Percentiles rank a stretch among this genome's conserved stretches.
These are phyloP conservation scores for Scaptomyza montana DNA, from an alignment of 1,140 invertebrate genomes.

Conservation along the genomic window DNA sequence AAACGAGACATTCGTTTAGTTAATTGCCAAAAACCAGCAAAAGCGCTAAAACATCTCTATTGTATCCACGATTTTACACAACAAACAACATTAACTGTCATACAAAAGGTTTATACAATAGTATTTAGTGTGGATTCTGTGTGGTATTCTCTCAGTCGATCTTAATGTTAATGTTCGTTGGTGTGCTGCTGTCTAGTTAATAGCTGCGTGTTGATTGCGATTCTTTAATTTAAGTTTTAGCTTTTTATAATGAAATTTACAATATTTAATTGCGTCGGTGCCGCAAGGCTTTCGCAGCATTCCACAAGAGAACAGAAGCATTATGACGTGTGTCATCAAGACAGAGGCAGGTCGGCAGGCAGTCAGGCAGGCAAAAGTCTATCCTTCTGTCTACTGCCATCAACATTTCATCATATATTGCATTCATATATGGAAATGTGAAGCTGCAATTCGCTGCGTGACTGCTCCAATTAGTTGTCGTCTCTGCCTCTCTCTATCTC, in stretches of 20 bases:
- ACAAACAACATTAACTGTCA: too few species aligned
- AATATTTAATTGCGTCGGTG: constrained; percentile 59
- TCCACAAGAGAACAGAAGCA: constrained; percentile 21
- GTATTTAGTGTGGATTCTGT: too few species aligned
- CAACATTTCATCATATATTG: neutral
- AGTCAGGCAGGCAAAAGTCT: neutral
- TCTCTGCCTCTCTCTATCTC: constrained; percentile 15
- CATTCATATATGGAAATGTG: constrained; percentile 34
- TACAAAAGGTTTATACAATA: too few species aligned
- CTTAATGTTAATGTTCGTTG: neutral
- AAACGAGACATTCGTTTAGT: too few species aligned
- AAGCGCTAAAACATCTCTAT: too few species aligned
- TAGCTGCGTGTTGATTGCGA: constrained; percentile 9
- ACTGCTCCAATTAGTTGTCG: constrained; percentile 62
- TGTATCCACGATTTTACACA: neutral
- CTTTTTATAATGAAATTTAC: constrained; percentile 64
- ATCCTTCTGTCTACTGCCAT: neutral
- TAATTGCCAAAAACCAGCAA: too few species aligned
- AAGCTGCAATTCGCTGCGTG: constrained; percentile 57
- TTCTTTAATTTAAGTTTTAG: constrained; percentile 24
- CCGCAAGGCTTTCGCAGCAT: constrained; percentile 16
- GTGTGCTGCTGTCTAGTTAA: constrained; percentile 2
- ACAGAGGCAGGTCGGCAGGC: too few species aligned
- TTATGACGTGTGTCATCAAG: constrained; percentile 20
- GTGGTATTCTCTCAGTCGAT: too few species aligned